phyloP scores from a whole-genome alignment of 2,113 vertebrate species.

The Puma concolor region DNA sequence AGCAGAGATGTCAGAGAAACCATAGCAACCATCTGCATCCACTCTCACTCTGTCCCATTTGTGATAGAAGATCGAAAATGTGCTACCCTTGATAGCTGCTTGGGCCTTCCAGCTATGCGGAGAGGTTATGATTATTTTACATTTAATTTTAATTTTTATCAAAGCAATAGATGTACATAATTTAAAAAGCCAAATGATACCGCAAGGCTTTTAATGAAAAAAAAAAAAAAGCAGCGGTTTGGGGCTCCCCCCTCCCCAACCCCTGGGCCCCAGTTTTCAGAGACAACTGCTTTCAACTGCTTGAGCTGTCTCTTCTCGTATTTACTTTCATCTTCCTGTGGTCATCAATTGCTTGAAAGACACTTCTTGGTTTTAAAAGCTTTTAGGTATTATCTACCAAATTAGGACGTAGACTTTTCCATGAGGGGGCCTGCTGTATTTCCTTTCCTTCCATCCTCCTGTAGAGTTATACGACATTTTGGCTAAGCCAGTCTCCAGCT shows the following conservation, averaged over 20 bases:
- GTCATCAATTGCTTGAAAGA: background rate
- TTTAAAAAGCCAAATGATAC: slow-evolving; percentile 64
- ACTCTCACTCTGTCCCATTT: background rate
- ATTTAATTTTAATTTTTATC: slow-evolving; percentile 75
- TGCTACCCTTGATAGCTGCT: background rate
- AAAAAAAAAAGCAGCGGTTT: background rate
- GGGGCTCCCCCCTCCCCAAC: background rate
- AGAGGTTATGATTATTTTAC: slow-evolving; percentile 66
- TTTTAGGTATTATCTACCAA: background rate
- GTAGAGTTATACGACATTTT: background rate
- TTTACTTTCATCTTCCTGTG: background rate
- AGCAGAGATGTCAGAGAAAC: slow-evolving; percentile 60
- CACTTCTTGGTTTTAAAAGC: background rate
- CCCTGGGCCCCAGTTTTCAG: background rate
- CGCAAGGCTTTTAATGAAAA: background rate
- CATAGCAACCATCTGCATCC: slow-evolving; percentile 59
- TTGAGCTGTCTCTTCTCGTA: background rate
- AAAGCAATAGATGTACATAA: slow-evolving; percentile 73
- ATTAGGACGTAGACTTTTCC: background rate
- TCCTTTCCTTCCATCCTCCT: background rate
- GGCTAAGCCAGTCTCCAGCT: background rate
- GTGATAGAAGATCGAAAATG: background rate
- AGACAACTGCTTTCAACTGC: background rate
- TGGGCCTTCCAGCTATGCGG: slow-evolving; percentile 62
- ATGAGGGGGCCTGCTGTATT: background rate